Base-by-base conservation (phyloP, 1,140 invertebrate species). In the Psilanteris sp. region DNA sequence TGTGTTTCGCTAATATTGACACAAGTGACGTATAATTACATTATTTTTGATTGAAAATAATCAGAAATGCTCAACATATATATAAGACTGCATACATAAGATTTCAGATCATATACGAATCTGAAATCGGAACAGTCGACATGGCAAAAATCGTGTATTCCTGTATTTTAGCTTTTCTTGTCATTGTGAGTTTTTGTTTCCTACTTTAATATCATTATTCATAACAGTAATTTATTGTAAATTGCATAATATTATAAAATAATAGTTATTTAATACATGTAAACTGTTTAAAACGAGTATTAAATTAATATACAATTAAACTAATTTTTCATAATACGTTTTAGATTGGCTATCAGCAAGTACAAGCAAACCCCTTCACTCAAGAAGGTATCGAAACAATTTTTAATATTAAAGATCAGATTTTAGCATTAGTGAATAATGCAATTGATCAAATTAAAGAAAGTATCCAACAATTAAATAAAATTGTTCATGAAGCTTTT, bases 361-460 rank as follows among this genome's bases (percentile, higher is more conserved):
- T 7, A 3, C 29, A 48, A 4, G 37, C 62, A 0, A 10, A 31
- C 6, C 52, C 64, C 7, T 61, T 61, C 5, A 50, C 24, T 5
- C 5, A 15, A n/a, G n/a, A 20, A 67, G 55, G 18, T 0, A 31
- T 27, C 2, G 14, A 55, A 2, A 29, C 27, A 9, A 13, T 54
- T 5, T 0, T 13, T 1, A 41, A 36, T 3, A 46, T 70, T 24
- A 62, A 41, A n/a, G 29, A 76, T 26, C 14, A 76, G 64, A 41
- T 75, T 36, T 48, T 78, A 2, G 8, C 41, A 6, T 22, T 61
- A 9, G 48, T 72, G 1, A 55, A 68, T 11, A 68, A 59, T 50
- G 41, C 59, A 22, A 52, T 48, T 2, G 9, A 57, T 0, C 43
- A 67, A 39, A 22, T 76, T 5, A 41, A 15, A 10, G 34, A 64